A percentile compares a stretch with the other conserved stretches of the same genome.
Evolutionary conservation across 2,113 vertebrate genomes (phyloP).

Genomic region (human): DNA sequence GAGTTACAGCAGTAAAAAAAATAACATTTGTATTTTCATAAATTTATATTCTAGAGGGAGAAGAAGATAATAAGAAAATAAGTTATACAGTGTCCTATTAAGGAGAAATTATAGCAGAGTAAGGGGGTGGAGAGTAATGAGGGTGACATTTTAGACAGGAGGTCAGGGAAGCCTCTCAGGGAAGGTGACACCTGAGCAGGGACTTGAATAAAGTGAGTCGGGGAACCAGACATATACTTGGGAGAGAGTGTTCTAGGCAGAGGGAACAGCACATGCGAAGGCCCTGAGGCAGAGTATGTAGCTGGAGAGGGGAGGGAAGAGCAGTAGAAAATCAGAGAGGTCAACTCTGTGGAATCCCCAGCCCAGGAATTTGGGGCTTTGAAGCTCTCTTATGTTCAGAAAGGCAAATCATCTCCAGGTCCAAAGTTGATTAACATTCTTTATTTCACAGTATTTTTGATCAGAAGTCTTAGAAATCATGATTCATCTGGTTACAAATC

Average conservation of each 20-base stretch:
- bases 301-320: background rate
- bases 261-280: background rate
- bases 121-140: background rate
- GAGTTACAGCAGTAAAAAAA: background rate
- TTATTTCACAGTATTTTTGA: conserved; percentile 80
- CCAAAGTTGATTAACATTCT: conserved; percentile 68
- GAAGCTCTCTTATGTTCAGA: background rate
- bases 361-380: background rate
- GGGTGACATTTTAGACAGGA: background rate
- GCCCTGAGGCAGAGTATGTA: background rate
- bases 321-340: background rate
- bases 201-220: background rate
- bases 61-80: background rate
- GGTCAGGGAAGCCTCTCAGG: background rate
- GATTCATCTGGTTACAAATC: conserved; percentile 36
- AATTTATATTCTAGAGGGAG: background rate
- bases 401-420: background rate
- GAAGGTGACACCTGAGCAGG: background rate
- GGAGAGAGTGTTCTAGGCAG: background rate
- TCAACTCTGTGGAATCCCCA: background rate
- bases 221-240: background rate
- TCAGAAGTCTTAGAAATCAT: conserved; percentile 64
- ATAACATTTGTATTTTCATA: background rate
- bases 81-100: too few species aligned
- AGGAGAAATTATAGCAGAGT: background rate